A percentile compares a stretch with the other conserved stretches of the same genome.
Evolutionary conservation across 2,797 vertebrate species (phyloP).

Genomic region (Onychomys leucogaster): DNA sequence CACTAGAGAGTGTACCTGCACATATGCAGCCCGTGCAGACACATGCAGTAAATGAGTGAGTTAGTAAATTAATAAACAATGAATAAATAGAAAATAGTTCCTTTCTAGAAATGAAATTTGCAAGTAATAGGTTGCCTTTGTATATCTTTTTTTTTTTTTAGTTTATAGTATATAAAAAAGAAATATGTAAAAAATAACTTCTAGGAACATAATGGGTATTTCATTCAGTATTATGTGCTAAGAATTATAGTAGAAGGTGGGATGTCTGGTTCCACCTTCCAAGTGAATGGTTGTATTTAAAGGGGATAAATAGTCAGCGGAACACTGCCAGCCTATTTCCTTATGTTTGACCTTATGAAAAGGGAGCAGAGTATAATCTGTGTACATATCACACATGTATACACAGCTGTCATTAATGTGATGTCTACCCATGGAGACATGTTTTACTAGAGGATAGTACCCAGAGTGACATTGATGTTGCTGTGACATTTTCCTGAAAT

Average conservation of each 20-base stretch:
- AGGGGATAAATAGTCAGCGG: not conserved
- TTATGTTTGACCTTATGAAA: not conserved
- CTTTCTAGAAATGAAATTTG: constrained; percentile 18
- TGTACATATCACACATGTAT: not conserved
- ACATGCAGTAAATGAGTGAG: not conserved
- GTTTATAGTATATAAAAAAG: not conserved
- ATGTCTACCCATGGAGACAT: not conserved
- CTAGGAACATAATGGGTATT: not conserved
- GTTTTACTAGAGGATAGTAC: not conserved
- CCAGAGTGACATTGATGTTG: not conserved
- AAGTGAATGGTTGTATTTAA: constrained; percentile 36
- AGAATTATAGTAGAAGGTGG: not conserved
- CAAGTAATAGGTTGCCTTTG: constrained; percentile 9
- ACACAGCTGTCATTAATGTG: not conserved
- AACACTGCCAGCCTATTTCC: not conserved
- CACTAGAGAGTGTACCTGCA: not conserved
- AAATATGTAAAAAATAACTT: constrained; percentile 55
- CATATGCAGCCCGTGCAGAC: not conserved
- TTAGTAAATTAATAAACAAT: too few relatives aligned
- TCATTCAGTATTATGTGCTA: not conserved
- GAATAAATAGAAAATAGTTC: not conserved
- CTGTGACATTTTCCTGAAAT: constrained; percentile 3
- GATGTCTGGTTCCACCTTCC: not conserved
- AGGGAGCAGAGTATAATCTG: not conserved
- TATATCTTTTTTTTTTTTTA: not conserved